Conservation (phyloP, 2,888 invertebrate genomes). For the Melanotus villosus region DNA sequence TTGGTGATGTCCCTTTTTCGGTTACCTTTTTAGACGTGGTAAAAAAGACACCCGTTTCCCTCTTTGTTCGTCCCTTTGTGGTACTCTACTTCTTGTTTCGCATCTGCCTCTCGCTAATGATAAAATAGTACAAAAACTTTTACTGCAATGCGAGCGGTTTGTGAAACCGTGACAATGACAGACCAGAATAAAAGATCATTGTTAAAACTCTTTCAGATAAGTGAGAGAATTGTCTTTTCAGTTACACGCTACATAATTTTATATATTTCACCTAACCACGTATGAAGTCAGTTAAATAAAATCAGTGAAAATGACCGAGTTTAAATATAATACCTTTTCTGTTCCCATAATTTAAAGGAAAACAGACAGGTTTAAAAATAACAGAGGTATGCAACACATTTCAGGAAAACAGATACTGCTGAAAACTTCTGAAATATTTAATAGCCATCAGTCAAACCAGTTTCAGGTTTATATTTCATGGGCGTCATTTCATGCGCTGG, state of each 20-base stretch:
- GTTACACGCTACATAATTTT: not conserved
- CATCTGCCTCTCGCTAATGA: conserved; percentile 19
- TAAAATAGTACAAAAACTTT: conserved; percentile 25
- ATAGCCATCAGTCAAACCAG: too few relatives aligned
- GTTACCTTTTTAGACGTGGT: not conserved
- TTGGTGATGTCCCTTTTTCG: not conserved
- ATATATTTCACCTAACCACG: too few relatives aligned
- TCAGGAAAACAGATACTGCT: too few relatives aligned
- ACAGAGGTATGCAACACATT: too few relatives aligned
- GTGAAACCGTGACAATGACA: conserved; percentile 28
- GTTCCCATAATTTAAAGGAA: too few relatives aligned
- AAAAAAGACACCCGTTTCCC: conserved; percentile 12
- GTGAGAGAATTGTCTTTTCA: conserved; percentile 23
- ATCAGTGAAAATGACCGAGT: too few relatives aligned
- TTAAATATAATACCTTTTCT: too few relatives aligned
- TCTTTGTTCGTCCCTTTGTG: conserved; percentile 3
- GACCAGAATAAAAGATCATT: conserved; percentile 31
- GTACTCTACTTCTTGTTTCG: conserved; percentile 5
- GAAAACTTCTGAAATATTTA: too few relatives aligned
- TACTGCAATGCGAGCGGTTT: conserved; percentile 18
- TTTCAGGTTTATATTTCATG: too few relatives aligned
- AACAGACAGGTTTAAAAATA: too few relatives aligned
- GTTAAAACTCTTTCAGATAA: conserved; percentile 20
- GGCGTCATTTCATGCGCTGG: too few relatives aligned
- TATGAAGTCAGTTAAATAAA: too few relatives aligned